These are phyloP conservation scores for Lissocephala sabroskyi DNA, from an alignment of 2,888 invertebrate genomes.

Conservation along the genomic window DNA sequence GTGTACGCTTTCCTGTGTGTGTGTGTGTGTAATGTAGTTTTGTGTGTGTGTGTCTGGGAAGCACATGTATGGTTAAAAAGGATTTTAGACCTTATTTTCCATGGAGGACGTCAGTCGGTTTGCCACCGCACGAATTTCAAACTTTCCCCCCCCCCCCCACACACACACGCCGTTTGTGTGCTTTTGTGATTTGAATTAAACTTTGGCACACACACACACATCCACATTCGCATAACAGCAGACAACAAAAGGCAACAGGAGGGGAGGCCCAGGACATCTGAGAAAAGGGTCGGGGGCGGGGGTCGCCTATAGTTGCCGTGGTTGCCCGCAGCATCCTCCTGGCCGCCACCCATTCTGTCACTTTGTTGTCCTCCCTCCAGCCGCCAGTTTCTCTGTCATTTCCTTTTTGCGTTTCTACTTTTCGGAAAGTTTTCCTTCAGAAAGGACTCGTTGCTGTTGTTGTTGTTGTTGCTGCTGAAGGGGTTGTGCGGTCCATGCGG, in stretches of 20 bases:
- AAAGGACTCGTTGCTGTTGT: conserved; percentile 45
- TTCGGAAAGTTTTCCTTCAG: conserved; percentile 40
- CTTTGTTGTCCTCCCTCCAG: not conserved
- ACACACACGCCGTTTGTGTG: conserved; percentile 17
- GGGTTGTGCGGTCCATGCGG: not conserved
- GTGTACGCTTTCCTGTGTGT: not conserved
- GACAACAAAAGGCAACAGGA: conserved; percentile 57
- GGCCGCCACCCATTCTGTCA: not conserved
- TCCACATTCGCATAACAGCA: conserved; percentile 33
- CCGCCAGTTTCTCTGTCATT: conserved; percentile 16
- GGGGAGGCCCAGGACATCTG: conserved; percentile 11
- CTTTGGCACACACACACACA: conserved; percentile 43
- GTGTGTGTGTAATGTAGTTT: too few relatives aligned
- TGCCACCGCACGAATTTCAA: conserved; percentile 61
- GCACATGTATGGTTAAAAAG: conserved; percentile 41
- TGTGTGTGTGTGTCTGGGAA: conserved; percentile 6
- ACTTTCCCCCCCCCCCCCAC: conserved; percentile 49
- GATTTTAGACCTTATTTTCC: conserved; percentile 63
- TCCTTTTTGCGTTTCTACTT: conserved; percentile 44
- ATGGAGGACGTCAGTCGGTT: conserved; percentile 55
- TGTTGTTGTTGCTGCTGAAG: conserved; percentile 17
- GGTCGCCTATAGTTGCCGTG: conserved; percentile 32
- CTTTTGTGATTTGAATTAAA: conserved; percentile 66
- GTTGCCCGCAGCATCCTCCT: conserved; percentile 2
- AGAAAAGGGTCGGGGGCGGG: too few relatives aligned